Evolutionary conservation across 2,797 vertebrate species (phyloP), one percentile per base, ranked within the genome.

Genomic region (Eidolon dupreanum): DNA sequence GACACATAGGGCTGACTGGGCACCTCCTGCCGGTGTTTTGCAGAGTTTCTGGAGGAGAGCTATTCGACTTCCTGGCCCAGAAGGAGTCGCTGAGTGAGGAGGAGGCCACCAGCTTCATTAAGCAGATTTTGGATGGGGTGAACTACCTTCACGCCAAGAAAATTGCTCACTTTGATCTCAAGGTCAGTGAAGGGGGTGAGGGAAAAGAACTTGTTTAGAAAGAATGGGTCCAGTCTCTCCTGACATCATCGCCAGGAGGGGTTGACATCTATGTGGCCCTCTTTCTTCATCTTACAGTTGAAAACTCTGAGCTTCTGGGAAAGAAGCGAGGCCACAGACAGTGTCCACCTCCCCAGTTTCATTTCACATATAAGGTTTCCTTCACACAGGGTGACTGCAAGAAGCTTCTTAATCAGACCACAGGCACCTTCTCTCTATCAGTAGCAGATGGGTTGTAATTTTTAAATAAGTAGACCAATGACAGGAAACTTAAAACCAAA

Each of bases 11-110:
- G 31, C 81, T 95, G 75, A 96, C 53, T 16, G 61, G 75, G 71
- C 73, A 49, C 51, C 33, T 66, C 28, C 88, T 2, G 0, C 83
- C 0, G n/a, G 49, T 97, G 8, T 97, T 90, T 98, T 97, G 26
- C 96, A 98, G 97, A 73, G 97, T 98, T 73, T 97, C 97, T 0
- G 97, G 97, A 92, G 97, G 97, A 90, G 97, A 98, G 61, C 97
- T 98, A 57, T 98, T 98, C 0, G 97, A 98, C 82, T 98, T 97
- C 93, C 84, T 97, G 95, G 96, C 97, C 99, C 99, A 99, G 98
- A 99, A 99, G 95, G 99, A 99, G 97, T 99, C 99, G 31, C 98
- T 99, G 96, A 99, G 99, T 97, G 99, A 99, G 96, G 99, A 99
- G 95, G 99, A 99, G 96, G 99, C 99, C 97, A 99, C 99, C 38